Evolutionary conservation across 2,888 invertebrate species (phyloP).

Genomic region (Eupeodes latifasciatus): DNA sequence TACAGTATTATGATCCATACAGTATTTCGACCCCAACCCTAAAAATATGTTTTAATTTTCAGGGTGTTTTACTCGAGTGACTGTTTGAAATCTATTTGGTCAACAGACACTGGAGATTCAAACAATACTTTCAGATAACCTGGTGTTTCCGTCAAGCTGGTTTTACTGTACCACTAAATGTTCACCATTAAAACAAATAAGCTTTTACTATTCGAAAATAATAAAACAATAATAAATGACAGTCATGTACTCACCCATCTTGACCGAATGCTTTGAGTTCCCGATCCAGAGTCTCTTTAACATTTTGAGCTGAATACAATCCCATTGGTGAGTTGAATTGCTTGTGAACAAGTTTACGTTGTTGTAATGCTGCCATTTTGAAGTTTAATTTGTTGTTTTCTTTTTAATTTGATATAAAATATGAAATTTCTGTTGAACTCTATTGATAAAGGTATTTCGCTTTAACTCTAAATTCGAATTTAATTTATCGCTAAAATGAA

Average conservation of each 20-base stretch:
- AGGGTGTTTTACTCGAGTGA: too few species aligned
- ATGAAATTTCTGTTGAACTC: conserved; percentile 70
- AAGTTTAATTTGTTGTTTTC: conserved; percentile 81
- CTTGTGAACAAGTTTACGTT: conserved; percentile 91
- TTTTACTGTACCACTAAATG: too few species aligned
- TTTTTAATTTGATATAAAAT: conserved; percentile 15
- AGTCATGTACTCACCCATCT: conserved; percentile 88
- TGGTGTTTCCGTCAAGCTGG: too few species aligned
- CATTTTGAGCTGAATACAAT: conserved; percentile 92
- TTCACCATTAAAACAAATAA: background rate
- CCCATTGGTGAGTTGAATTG: conserved; percentile 96
- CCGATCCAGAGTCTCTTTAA: conserved; percentile 91
- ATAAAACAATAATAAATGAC: too few species aligned
- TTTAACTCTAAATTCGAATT: conserved; percentile 52
- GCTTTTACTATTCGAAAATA: too few species aligned
- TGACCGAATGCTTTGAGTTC: conserved; percentile 92
- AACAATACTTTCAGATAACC: too few species aligned
- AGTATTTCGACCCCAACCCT: too few species aligned
- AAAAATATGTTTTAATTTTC: too few species aligned
- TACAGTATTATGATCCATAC: too few species aligned
- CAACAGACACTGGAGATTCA: too few species aligned
- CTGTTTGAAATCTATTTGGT: too few species aligned
- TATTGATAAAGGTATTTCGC: conserved; percentile 67
- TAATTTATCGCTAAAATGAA: conserved; percentile 53
- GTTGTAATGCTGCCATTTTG: conserved; percentile 89